Base-by-base conservation (phyloP, 2,888 invertebrate species). In the Stenoptilia bipunctidactyla region DNA sequence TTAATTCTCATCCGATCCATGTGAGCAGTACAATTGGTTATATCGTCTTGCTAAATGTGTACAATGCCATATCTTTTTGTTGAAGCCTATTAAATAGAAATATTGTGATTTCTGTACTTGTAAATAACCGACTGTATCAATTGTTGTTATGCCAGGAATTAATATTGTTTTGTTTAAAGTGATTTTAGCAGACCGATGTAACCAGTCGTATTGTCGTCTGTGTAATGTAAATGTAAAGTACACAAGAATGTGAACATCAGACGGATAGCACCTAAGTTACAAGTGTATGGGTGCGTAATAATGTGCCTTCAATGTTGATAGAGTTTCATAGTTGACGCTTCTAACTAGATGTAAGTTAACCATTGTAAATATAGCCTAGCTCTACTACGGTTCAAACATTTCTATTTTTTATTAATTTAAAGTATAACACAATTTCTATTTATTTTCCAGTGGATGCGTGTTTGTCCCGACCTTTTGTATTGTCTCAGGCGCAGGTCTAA, bases 271-370 rank as follows among this genome's bases (percentile, higher is more conserved):
- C 20, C 20, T 20, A 8, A n/a, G 20, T 20, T 20, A 20, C 20
- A 20, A 20, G 20, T 20, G 20, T 20, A 20, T 20, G 20, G 83
- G 83, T 82, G 84, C 82, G 83, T 69, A 80, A 84, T 64, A 57
- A 80, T 83, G 85, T 85, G 85, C 85, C 84, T 85, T 85, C 74
- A 77, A 79, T 80, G 80, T 79, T 77, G 68, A 80, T 76, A 76
- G 68, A 69, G 61, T 60, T 77, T 73, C 71, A 80, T 82, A 80
- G 79, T 80, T 82, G 74, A 82, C 77, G 82, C 82, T 83, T 83
- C 73, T 76, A 77, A 70, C 60, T 76, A 77, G 70, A 50, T 51
- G 55, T 79, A 82, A 77, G 74, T 65, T 68, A 72, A 75, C 68
- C 55, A 30, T 55, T 82, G 82, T 80, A 83, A 61, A 80, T 83